Percentiles rank a stretch among this genome's conserved stretches.
Conservation (phyloP, 2,888 invertebrate species). For the Oscheius onirici region DNA sequence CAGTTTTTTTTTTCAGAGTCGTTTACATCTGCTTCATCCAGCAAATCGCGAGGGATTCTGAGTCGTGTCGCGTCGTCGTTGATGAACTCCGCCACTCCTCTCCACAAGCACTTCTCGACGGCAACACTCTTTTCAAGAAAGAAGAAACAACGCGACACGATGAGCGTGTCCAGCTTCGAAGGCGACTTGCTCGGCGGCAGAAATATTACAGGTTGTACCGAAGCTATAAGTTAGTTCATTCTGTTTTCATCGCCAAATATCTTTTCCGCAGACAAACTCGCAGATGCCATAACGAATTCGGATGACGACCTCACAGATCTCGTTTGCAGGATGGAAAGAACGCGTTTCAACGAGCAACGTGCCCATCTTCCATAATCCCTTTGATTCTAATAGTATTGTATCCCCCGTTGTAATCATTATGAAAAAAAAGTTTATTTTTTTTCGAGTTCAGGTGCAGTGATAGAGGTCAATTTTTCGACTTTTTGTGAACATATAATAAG, state of each 20-base stretch:
- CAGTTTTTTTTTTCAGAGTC: slow-evolving; percentile 4
- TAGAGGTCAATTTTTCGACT: too few relatives aligned
- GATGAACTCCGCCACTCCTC: not conserved
- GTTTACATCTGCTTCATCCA: not conserved
- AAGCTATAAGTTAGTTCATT: not conserved
- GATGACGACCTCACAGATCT: slow-evolving; percentile 59
- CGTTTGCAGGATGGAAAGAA: slow-evolving; percentile 61
- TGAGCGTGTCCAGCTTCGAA: not conserved
- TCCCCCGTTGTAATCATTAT: not conserved
- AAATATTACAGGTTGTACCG: too few relatives aligned
- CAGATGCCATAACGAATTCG: slow-evolving; percentile 16
- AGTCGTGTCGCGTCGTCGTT: not conserved
- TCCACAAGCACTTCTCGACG: not conserved
- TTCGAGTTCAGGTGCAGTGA: not conserved
- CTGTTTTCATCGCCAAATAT: not conserved
- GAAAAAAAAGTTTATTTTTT: not conserved
- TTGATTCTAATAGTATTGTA: not conserved
- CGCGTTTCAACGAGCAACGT: slow-evolving; percentile 62
- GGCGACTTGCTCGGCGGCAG: slow-evolving; percentile 46
- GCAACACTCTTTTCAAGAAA: not conserved
- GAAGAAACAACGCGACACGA: not conserved
- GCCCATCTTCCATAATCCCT: slow-evolving; percentile 34
- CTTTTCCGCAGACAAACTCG: not conserved
- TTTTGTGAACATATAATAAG: too few relatives aligned
- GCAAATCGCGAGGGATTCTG: not conserved